Evolutionary conservation across 2,888 invertebrate genomes (phyloP).

Genomic region (Tromatobia lineatoria): DNA sequence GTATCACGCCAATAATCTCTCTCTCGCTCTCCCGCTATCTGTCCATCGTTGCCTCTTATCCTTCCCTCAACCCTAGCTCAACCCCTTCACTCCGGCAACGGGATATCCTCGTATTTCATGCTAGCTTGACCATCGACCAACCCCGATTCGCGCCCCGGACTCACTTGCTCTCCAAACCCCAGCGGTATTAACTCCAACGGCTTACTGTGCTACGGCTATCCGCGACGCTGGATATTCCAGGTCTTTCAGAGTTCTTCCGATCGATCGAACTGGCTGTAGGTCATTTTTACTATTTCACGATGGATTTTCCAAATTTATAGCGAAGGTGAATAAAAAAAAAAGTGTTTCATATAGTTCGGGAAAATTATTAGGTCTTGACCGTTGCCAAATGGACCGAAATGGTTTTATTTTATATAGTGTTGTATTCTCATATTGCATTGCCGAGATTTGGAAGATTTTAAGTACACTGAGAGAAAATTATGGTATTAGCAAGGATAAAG

Average conservation of each 20-base stretch:
- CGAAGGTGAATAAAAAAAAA: background rate
- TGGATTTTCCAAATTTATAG: background rate
- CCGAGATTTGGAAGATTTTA: too few species aligned
- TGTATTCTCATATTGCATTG: too few species aligned
- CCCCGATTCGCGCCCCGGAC: conserved; percentile 60
- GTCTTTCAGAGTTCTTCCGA: conserved; percentile 31
- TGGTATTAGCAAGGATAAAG: too few species aligned
- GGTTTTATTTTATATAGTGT: too few species aligned
- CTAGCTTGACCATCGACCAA: conserved; percentile 73
- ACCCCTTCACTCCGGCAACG: conserved; percentile 47
- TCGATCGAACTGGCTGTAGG: background rate
- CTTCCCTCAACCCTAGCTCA: conserved; percentile 51
- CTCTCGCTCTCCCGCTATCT: conserved; percentile 48
- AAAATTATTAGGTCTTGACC: too few species aligned
- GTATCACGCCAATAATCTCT: conserved; percentile 74
- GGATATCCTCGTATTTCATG: conserved; percentile 73
- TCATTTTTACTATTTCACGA: background rate
- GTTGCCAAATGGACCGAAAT: too few species aligned
- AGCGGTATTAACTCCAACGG: conserved; percentile 62
- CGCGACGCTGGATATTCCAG: conserved; percentile 25
- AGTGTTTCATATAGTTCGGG: too few species aligned
- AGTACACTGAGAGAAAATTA: too few species aligned
- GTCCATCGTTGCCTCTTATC: conserved; percentile 27
- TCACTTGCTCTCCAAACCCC: conserved; percentile 35
- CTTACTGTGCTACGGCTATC: conserved; percentile 40